Base-by-base conservation (phyloP, 1,140 invertebrate genomes). In the Mamestra configurata region DNA sequence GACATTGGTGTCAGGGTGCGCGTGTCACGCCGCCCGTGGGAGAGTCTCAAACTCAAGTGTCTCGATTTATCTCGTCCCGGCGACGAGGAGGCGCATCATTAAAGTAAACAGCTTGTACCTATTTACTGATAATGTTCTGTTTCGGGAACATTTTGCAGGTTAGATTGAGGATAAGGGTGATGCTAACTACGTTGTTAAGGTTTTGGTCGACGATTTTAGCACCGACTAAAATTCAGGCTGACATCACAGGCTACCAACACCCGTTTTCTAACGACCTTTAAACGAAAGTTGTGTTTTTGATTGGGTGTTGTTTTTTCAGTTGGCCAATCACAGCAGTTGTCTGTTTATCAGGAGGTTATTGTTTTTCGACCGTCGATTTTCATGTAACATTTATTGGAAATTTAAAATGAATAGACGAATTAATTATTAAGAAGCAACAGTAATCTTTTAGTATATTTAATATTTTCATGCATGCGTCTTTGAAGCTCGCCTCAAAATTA, bases 41-140 rank as follows among this genome's bases (percentile, higher is more conserved):
- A 71, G 68, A 68, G 49, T 72, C 59, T 64, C 35, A 35, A 35
- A 57, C 51, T 64, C 59, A 64, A 64, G 80, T 59, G 49, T 53
- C 37, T 78, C 71, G 61, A 76, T 71, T 77, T 80, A 83, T 83
- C 82, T 83, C 40, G 64, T 18, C 70, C 61, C 61, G 83, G 22
- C 68, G 46, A 71, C 83, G 77, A 40, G 66, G 72, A 80, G 82
- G 80, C 82, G 82, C 79, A 77, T 81, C 82, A 49, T 49, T 49
- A 82, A 79, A 82, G 80, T 79, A 84, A 85, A 83, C 85, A 86
- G 57, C 22, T n/a, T 77, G 73, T 64, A 24, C 59, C 59, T 35
- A 37, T 35, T n/a, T 61, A 37, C 3, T 8, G 51, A 55, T 37
- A 55, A 59, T 43, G 15, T 11, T 20, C 49, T 40, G 53, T 24